Base-by-base conservation (phyloP, 1,140 invertebrate species). In the Drosophila bocqueti region DNA sequence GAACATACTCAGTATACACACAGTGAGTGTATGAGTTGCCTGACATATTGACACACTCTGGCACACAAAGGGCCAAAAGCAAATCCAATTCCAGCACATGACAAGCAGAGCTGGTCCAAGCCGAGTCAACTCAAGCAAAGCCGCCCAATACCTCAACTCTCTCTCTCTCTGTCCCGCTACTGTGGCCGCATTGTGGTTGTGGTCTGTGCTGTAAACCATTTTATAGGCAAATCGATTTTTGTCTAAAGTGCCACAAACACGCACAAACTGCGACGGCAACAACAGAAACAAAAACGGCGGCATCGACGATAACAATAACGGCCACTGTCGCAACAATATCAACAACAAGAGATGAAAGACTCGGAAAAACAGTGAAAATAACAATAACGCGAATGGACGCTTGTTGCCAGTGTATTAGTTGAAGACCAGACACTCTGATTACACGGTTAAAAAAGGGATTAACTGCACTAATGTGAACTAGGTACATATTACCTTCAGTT, bases 171-270 rank as follows among this genome's bases (percentile, higher is more conserved):
- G 10, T 34, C n/a, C 16, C 16, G 15, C 69, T 68, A 67, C 68
- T 72, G 64, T 50, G 81, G 81, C 73, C 46, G 69, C 47, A 66
- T 71, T 79, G 43, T 84, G 54, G 59, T 47, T 76, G 43, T 84
- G 54, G 59, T 57, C 55, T 71, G 66, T 71, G 65, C 58, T 85
- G 86, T 91, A 86, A 90, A 90, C 76, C 85, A 90, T 91, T 91
- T 90, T 91, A 91, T 90, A 90, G 85, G 85, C 85, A 90, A 90
- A 90, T 90, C 85, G 85, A 90, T 90, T 90, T 90, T 90, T 91
- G 85, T 90, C 86, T 91, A 91, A 90, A 90, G 86, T 91, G 86
- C 81, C 84, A 85, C 86, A 89, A 85, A 85, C 86, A 85, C 81
- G 85, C 85, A 79, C 62, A 72, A 57, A 57, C 54, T 24, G 36